These are phyloP conservation scores for Rhopalosiphum padi DNA, from an alignment of 1,140 invertebrate genomes.

Conservation along the genomic window DNA sequence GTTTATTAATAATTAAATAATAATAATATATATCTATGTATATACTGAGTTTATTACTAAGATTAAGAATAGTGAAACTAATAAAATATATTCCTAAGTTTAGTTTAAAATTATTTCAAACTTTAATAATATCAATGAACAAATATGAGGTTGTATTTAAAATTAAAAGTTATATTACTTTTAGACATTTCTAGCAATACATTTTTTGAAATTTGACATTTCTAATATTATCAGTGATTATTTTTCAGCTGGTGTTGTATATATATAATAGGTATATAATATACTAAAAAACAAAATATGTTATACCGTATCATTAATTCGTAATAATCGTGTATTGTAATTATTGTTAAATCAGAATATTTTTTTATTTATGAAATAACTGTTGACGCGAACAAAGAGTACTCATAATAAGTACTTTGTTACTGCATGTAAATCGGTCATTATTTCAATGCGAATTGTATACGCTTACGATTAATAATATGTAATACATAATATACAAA, in stretches of 20 bases:
- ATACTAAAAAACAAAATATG: background rate
- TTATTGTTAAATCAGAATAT: background rate
- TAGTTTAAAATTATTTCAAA: no score
- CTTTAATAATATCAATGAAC: no score
- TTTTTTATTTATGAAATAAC: background rate
- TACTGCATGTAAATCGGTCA: background rate
- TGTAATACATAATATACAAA: no score
- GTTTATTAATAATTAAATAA: no score
- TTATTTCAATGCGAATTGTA: background rate
- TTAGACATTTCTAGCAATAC: no score
- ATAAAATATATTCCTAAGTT: no score
- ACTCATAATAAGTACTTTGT: background rate
- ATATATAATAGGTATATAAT: background rate
- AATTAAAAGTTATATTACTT: no score
- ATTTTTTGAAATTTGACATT: no score
- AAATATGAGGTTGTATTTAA: no score
- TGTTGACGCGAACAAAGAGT: background rate
- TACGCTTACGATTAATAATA: background rate
- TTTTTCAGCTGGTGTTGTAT: background rate
- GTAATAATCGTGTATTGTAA: background rate
- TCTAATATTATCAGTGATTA: background rate
- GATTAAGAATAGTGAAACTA: no score
- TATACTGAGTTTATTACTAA: no score
- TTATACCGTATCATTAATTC: background rate
- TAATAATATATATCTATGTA: no score